Evolutionary conservation across 2,888 invertebrate species (phyloP), one percentile per base, ranked within the genome.

Genomic region (Cheilosia vernalis): DNA sequence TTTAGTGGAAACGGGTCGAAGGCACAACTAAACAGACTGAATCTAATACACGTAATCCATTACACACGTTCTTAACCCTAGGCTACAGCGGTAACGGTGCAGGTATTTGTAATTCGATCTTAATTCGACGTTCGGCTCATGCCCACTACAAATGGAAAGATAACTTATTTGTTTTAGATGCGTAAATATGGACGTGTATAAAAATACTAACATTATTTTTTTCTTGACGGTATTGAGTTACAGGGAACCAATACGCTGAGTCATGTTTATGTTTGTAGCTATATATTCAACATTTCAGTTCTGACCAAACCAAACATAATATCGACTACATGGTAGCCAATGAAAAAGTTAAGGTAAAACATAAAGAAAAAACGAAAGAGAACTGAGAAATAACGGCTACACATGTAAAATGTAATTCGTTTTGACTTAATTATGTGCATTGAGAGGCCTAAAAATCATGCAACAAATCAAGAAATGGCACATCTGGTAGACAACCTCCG

Each of bases 321-420:
- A 60, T 44, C 42, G 42, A 66, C 40, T 27, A 15, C 27, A 30
- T 67, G 42, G 17, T 44, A 67, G 30, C 67, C 66, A 66, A 66
- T 66, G 17, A 19, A 17, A 27, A 9, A 42, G 24, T 53, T 17
- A 10, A 64, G 56, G 56, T 40, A 49, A 40, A 42, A 58, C 27
- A 49, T 58, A 55, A 47, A 30, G 37, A 21, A 55, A 15, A 37
- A 61, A 21, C 21, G 24, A 64, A 66, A 42, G 24, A 74, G 13
- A 64, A 55, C 15, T 44, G 24, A 67, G 42, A 27, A 55, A 67
- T 44, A 30, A 44, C 44, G 53, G 67, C 55, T 55, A 55, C 53
- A 53, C 67, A 67, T 67, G 44, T 67, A 67, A 53, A 55, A 67
- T 67, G 44, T 67, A 67, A 67, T n/a, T 55, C 30, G 30, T 33